phyloP scores from a whole-genome alignment of 2,797 vertebrate genomes.

The Delichon dasypus region DNA sequence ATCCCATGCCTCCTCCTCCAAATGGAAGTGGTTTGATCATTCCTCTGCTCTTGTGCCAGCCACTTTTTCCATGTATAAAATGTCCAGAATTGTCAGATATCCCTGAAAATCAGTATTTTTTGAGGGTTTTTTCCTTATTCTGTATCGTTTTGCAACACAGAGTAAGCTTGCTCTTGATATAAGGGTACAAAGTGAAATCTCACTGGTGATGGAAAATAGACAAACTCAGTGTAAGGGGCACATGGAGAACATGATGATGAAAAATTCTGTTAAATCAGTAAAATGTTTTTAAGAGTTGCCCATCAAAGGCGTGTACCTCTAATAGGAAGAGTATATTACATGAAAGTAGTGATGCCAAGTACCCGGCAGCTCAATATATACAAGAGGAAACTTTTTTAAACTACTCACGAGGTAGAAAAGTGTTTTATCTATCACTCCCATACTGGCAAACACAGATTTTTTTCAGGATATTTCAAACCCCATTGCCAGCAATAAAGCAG shows the following conservation, averaged over 20 bases:
- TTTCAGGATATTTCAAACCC: not conserved
- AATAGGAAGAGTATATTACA: accelerated
- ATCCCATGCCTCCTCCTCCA: not conserved
- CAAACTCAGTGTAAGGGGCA: not conserved
- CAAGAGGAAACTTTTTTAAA: not conserved
- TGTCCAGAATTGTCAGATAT: not conserved
- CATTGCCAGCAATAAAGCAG: not conserved
- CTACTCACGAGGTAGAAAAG: not conserved
- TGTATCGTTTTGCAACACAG: not conserved
- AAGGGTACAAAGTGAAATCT: not conserved
- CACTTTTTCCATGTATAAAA: not conserved
- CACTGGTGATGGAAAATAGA: not conserved
- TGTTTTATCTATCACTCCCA: not conserved
- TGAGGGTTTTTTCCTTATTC: not conserved
- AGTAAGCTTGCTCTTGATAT: not conserved
- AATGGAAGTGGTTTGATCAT: not conserved
- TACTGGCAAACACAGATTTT: not conserved
- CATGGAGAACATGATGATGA: accelerated
- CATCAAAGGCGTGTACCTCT: not conserved
- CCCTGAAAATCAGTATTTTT: not conserved
- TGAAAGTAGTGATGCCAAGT: not conserved
- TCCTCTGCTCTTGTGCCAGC: not conserved
- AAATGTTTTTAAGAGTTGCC: not conserved
- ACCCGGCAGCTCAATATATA: not conserved
- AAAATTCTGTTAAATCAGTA: not conserved